Base-by-base conservation (phyloP, 2,113 vertebrate genomes). In the Ctenomys sociabilis region DNA sequence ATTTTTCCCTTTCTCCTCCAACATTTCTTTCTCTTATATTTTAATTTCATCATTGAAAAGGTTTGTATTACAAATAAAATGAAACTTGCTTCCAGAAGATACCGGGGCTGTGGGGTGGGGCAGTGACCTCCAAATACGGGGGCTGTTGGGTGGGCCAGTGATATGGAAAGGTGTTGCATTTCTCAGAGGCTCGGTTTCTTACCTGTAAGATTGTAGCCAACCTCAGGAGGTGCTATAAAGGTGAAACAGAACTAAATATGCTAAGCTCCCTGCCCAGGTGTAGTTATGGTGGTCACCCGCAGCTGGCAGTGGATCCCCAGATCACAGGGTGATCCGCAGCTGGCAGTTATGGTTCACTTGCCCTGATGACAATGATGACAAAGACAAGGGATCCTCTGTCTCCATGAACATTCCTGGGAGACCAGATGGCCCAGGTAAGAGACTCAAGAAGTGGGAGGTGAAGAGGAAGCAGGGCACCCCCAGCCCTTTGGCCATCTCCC, bases 401-500 rank as follows among this genome's bases (percentile, higher is more conserved):
- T 97, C 97, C 90, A 98, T 96, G 85, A 94, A 98, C 64, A 98
- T 96, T 63, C 93, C 97, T 13, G 96, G 96, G 12, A 93, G 97
- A 12, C 91, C 87, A 1, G 61, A 81, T 32, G 96, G 89, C 66
- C 94, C 90, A 52, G 86, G 97, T 52, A 97, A 11, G 90, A 6
- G 87, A 98, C 66, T 97, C 98, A 94, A 98, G 98, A 88, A 98
- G 91, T 54, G 96, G 96, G 7, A 70, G 96, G 32, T 97, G 98
- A 21, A 97, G 91, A 72, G 96, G 91, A 98, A 98, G 95, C 96
- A 95, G 90, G 98, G 52, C 72, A 98, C 72, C 72, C 97, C 97
- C 32, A 98, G 85, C 35, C 96, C 97, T 85, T 98, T 80, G 98
- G 68, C 98, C 98, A 88, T 98, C 97, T 35, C 97, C 97, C 97